Evolutionary conservation across 2,888 invertebrate species (phyloP).

Genomic region (Xylocampa areola): DNA sequence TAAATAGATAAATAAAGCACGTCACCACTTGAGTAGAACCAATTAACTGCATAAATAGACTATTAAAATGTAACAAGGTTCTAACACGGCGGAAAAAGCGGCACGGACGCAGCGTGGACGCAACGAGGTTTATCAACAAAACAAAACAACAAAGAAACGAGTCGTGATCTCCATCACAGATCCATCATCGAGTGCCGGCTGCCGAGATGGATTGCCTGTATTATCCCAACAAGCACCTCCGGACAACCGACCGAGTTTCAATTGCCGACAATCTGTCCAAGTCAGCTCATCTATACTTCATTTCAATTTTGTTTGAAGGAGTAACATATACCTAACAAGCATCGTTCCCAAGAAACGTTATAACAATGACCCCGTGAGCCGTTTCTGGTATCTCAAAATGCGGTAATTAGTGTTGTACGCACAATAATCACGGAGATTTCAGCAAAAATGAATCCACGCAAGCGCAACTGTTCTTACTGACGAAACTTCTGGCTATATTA

Average conservation of each 20-base stretch:
- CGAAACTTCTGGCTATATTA: slow-evolving; percentile 28
- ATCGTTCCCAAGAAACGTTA: slow-evolving; percentile 63
- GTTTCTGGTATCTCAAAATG: slow-evolving; percentile 28
- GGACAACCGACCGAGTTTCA: slow-evolving; percentile 75
- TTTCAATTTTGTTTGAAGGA: slow-evolving; percentile 74
- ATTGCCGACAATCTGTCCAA: slow-evolving; percentile 82
- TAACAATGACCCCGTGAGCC: slow-evolving; percentile 34
- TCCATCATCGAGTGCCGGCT: slow-evolving; percentile 81
- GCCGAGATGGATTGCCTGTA: slow-evolving; percentile 84
- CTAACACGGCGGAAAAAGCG: slow-evolving; percentile 79
- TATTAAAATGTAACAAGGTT: slow-evolving; percentile 84
- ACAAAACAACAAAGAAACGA: slow-evolving; percentile 83
- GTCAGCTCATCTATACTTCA: slow-evolving; percentile 71
- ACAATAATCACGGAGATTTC: slow-evolving; percentile 31
- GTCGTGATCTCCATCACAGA: slow-evolving; percentile 86
- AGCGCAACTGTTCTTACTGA: slow-evolving; percentile 15
- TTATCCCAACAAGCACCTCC: slow-evolving; percentile 83
- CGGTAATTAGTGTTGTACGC: slow-evolving; percentile 29
- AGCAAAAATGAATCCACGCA: slow-evolving; percentile 23
- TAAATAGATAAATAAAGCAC: slow-evolving; percentile 62
- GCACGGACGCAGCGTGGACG: slow-evolving; percentile 65
- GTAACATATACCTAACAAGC: slow-evolving; percentile 73
- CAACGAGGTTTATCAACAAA: slow-evolving; percentile 84
- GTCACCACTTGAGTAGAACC: slow-evolving; percentile 70
- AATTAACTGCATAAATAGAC: slow-evolving; percentile 80